Evolutionary conservation across 2,797 vertebrate species (phyloP).

Genomic region (Prionace glauca): DNA sequence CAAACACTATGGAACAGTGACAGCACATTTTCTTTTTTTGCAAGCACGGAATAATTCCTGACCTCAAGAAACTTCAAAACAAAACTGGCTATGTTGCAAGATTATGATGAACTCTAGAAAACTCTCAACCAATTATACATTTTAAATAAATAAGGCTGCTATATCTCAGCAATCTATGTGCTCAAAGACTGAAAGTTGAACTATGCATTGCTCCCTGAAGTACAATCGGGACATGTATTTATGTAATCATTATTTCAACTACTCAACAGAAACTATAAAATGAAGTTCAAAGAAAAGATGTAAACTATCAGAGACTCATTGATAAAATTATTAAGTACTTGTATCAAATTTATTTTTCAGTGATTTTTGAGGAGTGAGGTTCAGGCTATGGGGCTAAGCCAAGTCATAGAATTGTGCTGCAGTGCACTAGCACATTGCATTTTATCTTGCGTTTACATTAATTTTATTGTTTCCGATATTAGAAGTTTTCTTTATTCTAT

Average conservation of each 20-base stretch:
- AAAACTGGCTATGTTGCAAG: background rate
- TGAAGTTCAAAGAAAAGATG: background rate
- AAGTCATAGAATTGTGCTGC: background rate
- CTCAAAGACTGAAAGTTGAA: background rate
- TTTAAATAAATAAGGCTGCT: background rate
- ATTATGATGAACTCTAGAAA: background rate
- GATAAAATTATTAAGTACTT: background rate
- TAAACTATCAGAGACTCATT: background rate
- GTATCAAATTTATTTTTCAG: background rate
- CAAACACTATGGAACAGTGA: background rate
- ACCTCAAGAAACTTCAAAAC: background rate
- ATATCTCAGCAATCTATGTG: background rate
- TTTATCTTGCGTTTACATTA: background rate
- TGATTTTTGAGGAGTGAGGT: background rate
- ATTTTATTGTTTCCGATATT: background rate
- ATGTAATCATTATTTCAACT: background rate
- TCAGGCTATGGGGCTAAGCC: background rate
- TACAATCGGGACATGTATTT: background rate
- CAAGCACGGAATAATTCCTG: background rate
- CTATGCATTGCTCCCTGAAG: background rate
- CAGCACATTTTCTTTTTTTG: background rate
- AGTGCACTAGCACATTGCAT: background rate
- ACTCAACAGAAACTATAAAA: constrained; percentile 7
- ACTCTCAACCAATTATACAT: background rate
- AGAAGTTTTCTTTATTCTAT: background rate